Evolutionary conservation across 1,140 invertebrate species (phyloP).

Genomic region (Limonius californicus): DNA sequence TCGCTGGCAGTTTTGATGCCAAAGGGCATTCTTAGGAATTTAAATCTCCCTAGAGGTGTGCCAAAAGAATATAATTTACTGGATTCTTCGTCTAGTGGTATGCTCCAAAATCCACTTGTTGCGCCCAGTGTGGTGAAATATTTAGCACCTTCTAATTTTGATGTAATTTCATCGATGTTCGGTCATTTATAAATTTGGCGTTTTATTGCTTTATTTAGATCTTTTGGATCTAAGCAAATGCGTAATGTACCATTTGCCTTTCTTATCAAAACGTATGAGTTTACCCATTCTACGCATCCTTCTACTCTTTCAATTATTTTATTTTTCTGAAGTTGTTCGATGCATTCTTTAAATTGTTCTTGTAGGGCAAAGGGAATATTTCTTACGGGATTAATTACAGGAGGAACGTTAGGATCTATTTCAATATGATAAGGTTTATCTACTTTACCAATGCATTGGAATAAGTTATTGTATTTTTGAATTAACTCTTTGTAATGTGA

Average conservation of each 20-base stretch:
- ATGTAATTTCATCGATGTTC: conserved; percentile 47
- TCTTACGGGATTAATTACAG: conserved; percentile 4
- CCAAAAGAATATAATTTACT: conserved; percentile 44
- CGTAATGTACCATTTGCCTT: conserved; percentile 48
- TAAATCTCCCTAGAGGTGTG: conserved; percentile 36
- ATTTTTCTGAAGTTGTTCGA: background rate
- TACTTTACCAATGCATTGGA: conserved; percentile 15
- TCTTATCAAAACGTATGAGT: conserved; percentile 46
- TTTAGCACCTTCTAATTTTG: conserved; percentile 42
- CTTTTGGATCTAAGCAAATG: conserved; percentile 52
- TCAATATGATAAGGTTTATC: conserved; percentile 22
- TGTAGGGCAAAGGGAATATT: background rate
- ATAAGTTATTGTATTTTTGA: conserved; percentile 16
- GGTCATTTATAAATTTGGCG: conserved; percentile 46
- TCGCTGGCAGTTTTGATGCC: conserved; percentile 35
- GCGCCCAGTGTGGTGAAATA: conserved; percentile 50
- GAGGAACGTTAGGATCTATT: background rate
- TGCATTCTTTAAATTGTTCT: conserved; percentile 9
- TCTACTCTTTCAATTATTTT: conserved; percentile 1
- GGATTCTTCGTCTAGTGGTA: conserved; percentile 35
- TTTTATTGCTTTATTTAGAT: conserved; percentile 50
- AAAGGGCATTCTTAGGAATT: conserved; percentile 19
- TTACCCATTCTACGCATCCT: conserved; percentile 48
- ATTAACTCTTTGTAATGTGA: conserved; percentile 13
- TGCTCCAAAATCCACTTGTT: conserved; percentile 42